Conservation (phyloP, 2,113 vertebrate species). For the Embiotoca jacksoni region DNA sequence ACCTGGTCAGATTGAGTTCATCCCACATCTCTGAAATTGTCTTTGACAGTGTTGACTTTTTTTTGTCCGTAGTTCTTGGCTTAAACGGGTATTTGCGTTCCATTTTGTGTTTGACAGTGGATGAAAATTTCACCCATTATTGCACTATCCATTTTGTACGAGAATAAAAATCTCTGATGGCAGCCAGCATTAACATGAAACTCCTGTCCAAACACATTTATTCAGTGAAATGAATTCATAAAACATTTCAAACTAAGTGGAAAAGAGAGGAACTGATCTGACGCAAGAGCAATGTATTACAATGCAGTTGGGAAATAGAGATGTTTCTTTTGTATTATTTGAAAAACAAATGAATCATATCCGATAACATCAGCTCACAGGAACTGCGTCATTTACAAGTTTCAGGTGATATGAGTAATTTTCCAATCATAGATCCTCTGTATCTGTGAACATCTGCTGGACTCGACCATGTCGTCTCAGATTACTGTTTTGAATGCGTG, state of each 20-base stretch:
- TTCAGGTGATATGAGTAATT: constrained; percentile 42
- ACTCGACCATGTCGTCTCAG: not conserved
- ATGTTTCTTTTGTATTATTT: not conserved
- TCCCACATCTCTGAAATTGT: constrained; percentile 50
- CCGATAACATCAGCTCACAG: constrained; percentile 21
- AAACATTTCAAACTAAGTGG: constrained; percentile 9
- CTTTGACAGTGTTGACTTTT: constrained; percentile 61
- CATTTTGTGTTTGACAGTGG: constrained; percentile 39
- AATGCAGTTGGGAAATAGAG: not conserved
- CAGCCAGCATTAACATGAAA: constrained; percentile 21
- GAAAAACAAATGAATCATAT: constrained; percentile 31
- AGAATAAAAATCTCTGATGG: constrained; percentile 29
- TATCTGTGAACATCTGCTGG: constrained; percentile 38
- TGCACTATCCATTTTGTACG: constrained; percentile 21
- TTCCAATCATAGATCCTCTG: constrained; percentile 12
- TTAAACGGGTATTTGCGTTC: constrained; percentile 48
- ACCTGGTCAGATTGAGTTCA: constrained; percentile 62
- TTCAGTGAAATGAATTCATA: constrained; percentile 15
- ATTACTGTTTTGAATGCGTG: not conserved
- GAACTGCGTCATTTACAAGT: constrained; percentile 3
- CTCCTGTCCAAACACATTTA: constrained; percentile 32
- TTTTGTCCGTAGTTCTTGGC: constrained; percentile 46
- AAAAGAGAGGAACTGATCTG: constrained; percentile 2
- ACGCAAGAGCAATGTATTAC: not conserved
- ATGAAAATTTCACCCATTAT: constrained; percentile 18